A percentile compares a stretch with the other conserved stretches of the same genome.
Evolutionary conservation across 2,113 vertebrate species (phyloP).

Genomic region (Triplophysa tibetana): DNA sequence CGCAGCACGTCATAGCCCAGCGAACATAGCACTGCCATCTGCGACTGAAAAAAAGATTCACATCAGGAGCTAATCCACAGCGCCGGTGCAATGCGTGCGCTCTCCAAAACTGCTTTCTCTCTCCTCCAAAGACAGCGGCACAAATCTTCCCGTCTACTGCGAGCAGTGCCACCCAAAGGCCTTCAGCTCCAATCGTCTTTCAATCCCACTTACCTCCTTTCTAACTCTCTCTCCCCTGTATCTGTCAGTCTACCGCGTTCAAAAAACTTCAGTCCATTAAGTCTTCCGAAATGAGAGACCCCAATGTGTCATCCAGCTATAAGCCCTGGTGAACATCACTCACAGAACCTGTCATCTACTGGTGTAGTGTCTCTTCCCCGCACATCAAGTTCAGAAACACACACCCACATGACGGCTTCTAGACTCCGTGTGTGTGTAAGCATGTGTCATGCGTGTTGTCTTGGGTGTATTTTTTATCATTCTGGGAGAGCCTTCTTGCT

Average conservation of each 20-base stretch:
- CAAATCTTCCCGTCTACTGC: slow-evolving; percentile 17
- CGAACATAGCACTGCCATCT: slow-evolving; percentile 76
- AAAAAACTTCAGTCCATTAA: slow-evolving; percentile 70
- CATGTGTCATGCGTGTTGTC: slow-evolving; percentile 25
- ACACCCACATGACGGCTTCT: neutral
- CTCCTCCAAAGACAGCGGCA: slow-evolving; percentile 3
- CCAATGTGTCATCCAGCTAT: slow-evolving; percentile 71
- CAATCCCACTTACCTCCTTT: slow-evolving; percentile 51
- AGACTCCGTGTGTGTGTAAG: slow-evolving; percentile 29
- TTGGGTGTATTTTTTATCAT: slow-evolving; percentile 12
- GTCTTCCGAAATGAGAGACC: slow-evolving; percentile 72
- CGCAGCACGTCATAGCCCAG: slow-evolving; percentile 77
- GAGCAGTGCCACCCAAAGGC: slow-evolving; percentile 26
- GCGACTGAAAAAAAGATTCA: slow-evolving; percentile 73
- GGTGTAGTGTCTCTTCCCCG: slow-evolving; percentile 59
- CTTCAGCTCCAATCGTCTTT: slow-evolving; percentile 46
- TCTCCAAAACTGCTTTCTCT: slow-evolving; percentile 29
- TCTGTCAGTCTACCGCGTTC: slow-evolving; percentile 63
- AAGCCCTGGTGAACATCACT: slow-evolving; percentile 71
- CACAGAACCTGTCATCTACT: slow-evolving; percentile 66
- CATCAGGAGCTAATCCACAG: slow-evolving; percentile 75
- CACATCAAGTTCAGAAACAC: slow-evolving; percentile 29
- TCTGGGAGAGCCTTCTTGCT: neutral
- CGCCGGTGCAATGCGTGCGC: slow-evolving; percentile 51
- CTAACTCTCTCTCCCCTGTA: slow-evolving; percentile 60